Evolutionary conservation across 2,113 vertebrate genomes (phyloP).

Genomic region (Murina feae): DNA sequence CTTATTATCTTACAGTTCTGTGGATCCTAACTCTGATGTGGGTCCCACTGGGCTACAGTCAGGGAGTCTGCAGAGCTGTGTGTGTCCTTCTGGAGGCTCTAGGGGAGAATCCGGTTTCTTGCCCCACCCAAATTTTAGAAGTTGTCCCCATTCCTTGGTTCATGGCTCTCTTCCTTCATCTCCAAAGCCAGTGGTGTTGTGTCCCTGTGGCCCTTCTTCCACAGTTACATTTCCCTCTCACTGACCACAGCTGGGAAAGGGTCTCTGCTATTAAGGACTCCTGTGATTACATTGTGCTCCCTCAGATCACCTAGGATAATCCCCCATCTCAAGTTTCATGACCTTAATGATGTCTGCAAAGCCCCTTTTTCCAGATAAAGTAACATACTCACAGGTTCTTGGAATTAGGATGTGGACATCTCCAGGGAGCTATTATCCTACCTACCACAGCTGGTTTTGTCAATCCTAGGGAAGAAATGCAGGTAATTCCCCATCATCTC

Average conservation of each 20-base stretch:
- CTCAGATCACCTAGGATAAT: background rate
- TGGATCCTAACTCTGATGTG: background rate
- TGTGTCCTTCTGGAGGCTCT: background rate
- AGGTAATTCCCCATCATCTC: background rate
- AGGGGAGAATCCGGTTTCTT: background rate
- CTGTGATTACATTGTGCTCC: background rate
- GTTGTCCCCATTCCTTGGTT: background rate
- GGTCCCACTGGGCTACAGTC: background rate
- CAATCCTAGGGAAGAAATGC: background rate
- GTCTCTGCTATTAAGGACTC: background rate
- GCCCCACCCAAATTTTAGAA: background rate
- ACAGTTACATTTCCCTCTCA: background rate
- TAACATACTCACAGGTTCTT: too few species aligned
- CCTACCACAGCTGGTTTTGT: background rate
- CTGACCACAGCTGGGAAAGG: background rate
- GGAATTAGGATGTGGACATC: too few species aligned
- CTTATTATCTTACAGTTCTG: background rate
- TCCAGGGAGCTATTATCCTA: background rate
- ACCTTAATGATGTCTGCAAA: too few species aligned
- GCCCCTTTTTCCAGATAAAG: too few species aligned
- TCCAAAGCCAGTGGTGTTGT: background rate
- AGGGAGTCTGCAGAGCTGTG: background rate
- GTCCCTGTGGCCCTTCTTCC: background rate
- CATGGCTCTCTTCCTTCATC: background rate
- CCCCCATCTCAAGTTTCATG: background rate